Conservation (phyloP, 2,797 vertebrate genomes). For the Sebastiscus albofasciatus region DNA sequence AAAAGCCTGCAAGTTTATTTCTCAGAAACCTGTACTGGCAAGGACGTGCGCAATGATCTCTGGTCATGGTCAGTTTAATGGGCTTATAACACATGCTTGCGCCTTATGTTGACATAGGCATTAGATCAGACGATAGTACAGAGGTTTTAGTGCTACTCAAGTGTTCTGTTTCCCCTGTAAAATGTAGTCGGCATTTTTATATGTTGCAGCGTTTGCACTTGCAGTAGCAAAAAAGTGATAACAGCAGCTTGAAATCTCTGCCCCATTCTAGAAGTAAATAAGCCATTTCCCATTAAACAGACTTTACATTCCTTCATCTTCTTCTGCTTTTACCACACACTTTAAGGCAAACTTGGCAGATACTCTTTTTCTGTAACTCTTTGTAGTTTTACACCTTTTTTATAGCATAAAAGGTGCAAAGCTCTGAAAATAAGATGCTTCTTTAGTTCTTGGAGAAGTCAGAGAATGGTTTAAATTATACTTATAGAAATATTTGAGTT, state of each 20-base stretch:
- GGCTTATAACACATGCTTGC: slow-evolving; percentile 17
- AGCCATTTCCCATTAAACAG: background rate
- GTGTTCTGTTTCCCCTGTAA: background rate
- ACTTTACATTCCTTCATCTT: background rate
- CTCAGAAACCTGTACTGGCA: slow-evolving; percentile 52
- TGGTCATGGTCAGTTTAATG: slow-evolving; percentile 49
- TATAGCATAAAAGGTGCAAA: background rate
- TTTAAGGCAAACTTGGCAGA: background rate
- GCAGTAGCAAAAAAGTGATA: background rate
- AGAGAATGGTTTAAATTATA: background rate
- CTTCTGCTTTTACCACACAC: background rate
- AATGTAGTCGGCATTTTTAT: background rate
- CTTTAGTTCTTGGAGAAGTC: background rate
- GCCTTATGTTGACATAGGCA: slow-evolving; percentile 9
- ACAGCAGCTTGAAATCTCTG: background rate
- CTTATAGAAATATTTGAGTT: background rate
- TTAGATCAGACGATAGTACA: slow-evolving; percentile 15
- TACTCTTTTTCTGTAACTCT: background rate
- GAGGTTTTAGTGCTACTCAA: background rate
- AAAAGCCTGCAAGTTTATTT: slow-evolving; percentile 50
- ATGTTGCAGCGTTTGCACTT: background rate
- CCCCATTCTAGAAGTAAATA: background rate
- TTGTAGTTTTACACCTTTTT: background rate
- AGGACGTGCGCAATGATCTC: slow-evolving; percentile 47
- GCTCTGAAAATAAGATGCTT: background rate